Evolutionary conservation across 1,140 invertebrate species (phyloP).

Genomic region (Sitobion miscanthi): DNA sequence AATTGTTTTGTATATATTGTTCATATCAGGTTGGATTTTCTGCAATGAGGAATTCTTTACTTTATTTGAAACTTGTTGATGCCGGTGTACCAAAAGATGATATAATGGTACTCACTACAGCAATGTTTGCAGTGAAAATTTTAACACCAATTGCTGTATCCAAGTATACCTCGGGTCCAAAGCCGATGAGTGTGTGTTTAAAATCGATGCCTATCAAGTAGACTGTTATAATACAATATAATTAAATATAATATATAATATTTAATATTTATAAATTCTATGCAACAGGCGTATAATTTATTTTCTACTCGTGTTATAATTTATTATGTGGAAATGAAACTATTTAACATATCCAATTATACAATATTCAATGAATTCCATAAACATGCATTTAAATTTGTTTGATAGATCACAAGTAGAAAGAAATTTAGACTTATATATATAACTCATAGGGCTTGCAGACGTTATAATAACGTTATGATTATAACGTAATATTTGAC

Average conservation of each 20-base stretch:
- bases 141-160: conserved; percentile 87
- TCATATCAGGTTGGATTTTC: conserved; percentile 19
- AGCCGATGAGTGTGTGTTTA: conserved; percentile 87
- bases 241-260: neutral
- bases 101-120: conserved; percentile 89
- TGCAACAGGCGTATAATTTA: neutral
- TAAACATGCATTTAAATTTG: neutral
- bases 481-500: no score
- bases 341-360: neutral
- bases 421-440: neutral
- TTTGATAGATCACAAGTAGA: neutral
- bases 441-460: no score
- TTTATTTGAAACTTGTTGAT: conserved; percentile 93
- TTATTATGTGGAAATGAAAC: no score
- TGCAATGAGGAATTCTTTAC: conserved; percentile 74
- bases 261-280: no score
- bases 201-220: conserved; percentile 87
- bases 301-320: neutral
- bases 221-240: conserved; percentile 1
- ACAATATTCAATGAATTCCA: neutral
- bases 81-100: conserved; percentile 94
- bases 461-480: no score
- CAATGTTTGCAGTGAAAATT: conserved; percentile 93
- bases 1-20: no score
- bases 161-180: conserved; percentile 85